Base-by-base conservation (phyloP, 2,888 invertebrate species). In the Drosophila paucipuncta region DNA sequence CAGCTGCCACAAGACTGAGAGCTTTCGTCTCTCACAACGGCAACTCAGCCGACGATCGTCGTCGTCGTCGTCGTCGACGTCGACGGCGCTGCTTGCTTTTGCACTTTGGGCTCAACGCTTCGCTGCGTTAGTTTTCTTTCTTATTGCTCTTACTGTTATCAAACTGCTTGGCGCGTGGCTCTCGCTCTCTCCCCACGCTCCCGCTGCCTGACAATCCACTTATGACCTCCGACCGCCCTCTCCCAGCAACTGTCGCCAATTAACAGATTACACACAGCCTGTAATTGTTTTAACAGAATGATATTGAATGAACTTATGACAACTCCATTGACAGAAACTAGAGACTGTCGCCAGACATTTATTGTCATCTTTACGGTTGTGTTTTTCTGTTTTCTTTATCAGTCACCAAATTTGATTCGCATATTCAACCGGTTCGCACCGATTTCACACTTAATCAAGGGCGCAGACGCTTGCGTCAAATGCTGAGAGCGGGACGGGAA, bases 1-100 rank as follows among this genome's bases (percentile, higher is more conserved):
- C 91, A 91, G 91, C 86, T 91, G 89, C 81, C 87, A 83, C 89
- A 90, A 92, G 91, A 93, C 93, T 93, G 84, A 91, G 78, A 75
- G 70, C 54, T 49, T 35, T 61, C 64, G 60, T 30, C 39, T 58
- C 68, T 68, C 58, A 2, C 35, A 50, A n/a, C 39, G 47, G 16
- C 47, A 25, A 22, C 31, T 13, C 22, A 35, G 25, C 9, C 28
- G 28, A 5, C 68, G 81, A 79, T 86, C 77, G 67, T 47, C 61
- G 57, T 1, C 30, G 47, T 53, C 35, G 31, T 13, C 59, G 58
- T n/a, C 35, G 52, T 13, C 35, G 52, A 22, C 59, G 58, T 22
- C 31, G 49, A 11, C 31, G 49, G 39, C 37, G 55, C 47, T 47
- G 22, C 22, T 22, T 47, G 47, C 7, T n/a, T 47, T 54, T 37